A percentile compares a stretch with the other conserved stretches of the same genome.
These are phyloP conservation scores for Cancer borealis DNA, from an alignment of 2,888 invertebrate species.

Conservation along the genomic window DNA sequence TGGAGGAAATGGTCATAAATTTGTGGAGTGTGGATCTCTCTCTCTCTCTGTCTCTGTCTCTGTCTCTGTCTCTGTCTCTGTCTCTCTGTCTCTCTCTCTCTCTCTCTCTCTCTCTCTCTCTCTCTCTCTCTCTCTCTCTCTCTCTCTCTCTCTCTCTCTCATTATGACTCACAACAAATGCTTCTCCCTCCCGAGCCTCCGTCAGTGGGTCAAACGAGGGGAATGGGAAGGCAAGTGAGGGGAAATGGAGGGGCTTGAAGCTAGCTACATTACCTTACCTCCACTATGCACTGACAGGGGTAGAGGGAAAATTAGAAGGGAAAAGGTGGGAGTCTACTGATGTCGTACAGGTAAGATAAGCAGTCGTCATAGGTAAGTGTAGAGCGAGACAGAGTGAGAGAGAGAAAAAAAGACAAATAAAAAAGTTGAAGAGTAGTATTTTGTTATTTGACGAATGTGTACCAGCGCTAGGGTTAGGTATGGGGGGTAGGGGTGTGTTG, in stretches of 20 bases:
- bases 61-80: background rate
- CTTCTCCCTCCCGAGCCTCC: slow-evolving; percentile 4
- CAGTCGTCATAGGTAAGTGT: too few relatives aligned
- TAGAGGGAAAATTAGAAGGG: background rate
- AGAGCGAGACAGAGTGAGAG: background rate
- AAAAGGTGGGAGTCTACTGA: background rate
- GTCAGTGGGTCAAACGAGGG: background rate
- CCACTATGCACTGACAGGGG: background rate
- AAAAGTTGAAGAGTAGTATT: background rate
- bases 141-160: too few relatives aligned
- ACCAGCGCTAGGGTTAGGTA: background rate
- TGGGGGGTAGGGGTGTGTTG: background rate
- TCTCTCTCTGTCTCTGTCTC: background rate
- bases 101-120: too few relatives aligned
- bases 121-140: too few relatives aligned
- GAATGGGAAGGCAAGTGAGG: too few relatives aligned
- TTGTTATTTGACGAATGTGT: background rate
- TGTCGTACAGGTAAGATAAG: too few relatives aligned
- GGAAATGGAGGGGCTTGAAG: too few relatives aligned
- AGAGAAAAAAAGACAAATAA: background rate
- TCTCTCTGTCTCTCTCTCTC: background rate
- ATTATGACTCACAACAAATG: background rate
- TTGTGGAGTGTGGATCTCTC: background rate
- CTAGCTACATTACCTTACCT: too few relatives aligned
- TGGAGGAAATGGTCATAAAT: too few relatives aligned